phyloP scores from a whole-genome alignment of 2,888 invertebrate species.

The Eupithecia subumbrata region DNA sequence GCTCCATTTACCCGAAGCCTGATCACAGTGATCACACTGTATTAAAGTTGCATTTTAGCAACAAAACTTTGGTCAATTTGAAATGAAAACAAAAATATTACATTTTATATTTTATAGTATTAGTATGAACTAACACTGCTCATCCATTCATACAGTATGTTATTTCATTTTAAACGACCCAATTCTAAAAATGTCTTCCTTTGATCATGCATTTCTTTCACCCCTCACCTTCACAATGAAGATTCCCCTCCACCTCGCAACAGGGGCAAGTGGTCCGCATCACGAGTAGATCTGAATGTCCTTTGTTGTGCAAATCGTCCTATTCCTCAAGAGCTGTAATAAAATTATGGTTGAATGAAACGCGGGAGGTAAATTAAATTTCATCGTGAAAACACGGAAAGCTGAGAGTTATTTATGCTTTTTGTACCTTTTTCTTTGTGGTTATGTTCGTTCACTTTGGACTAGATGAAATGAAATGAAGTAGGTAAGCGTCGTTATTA shows the following conservation, averaged over 20 bases:
- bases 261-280: conserved; percentile 47
- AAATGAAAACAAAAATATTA: too few relatives aligned
- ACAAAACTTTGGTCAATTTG: too few relatives aligned
- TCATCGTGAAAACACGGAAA: conserved; percentile 15
- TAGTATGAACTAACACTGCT: too few relatives aligned
- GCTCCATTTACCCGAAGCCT: too few relatives aligned
- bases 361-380: conserved; percentile 36
- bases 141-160: too few relatives aligned
- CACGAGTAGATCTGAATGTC: conserved; percentile 43
- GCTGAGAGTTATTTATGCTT: conserved; percentile 23
- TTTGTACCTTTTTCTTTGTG: background rate
- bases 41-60: too few relatives aligned
- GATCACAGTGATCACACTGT: too few relatives aligned
- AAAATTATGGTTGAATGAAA: conserved; percentile 40
- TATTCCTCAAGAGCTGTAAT: conserved; percentile 30
- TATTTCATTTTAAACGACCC: background rate
- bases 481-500: too few relatives aligned
- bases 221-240: conserved; percentile 1
- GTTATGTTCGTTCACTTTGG: background rate
- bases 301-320: conserved; percentile 42
- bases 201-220: background rate
- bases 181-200: background rate
- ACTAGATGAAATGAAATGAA: too few relatives aligned
- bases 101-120: too few relatives aligned
- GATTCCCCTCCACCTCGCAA: conserved; percentile 21